Evolutionary conservation across 2,888 invertebrate species (phyloP).

Genomic region (Pharmacophagus antenor): DNA sequence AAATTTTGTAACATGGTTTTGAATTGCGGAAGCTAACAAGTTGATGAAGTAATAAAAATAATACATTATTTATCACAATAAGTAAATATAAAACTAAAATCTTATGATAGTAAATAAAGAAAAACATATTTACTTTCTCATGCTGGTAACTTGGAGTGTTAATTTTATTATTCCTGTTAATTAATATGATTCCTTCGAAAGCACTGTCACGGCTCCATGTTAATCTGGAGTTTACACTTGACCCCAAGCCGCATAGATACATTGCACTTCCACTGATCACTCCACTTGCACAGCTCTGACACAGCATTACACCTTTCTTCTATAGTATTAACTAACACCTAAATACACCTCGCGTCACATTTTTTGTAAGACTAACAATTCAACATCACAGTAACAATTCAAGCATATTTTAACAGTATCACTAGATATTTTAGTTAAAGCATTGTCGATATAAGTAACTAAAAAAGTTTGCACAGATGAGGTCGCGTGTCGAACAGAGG

Average conservation of each 20-base stretch:
- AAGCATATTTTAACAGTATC: conserved; percentile 63
- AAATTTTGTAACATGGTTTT: background rate
- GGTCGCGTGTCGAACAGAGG: conserved; percentile 56
- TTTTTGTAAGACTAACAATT: conserved; percentile 59
- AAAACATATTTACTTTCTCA: conserved; percentile 74
- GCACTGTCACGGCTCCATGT: conserved; percentile 58
- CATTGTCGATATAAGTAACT: conserved; percentile 77
- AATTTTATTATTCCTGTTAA: conserved; percentile 16
- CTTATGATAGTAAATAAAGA: conserved; percentile 57
- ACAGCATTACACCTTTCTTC: conserved; percentile 61
- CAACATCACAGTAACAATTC: conserved; percentile 66
- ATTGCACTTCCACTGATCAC: conserved; percentile 63
- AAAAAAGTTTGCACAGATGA: conserved; percentile 58
- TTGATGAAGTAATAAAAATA: conserved; percentile 11
- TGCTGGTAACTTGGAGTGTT: conserved; percentile 34
- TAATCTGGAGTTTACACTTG: conserved; percentile 49
- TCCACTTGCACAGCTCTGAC: conserved; percentile 60
- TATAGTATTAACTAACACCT: conserved; percentile 64
- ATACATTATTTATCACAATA: conserved; percentile 17
- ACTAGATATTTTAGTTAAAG: conserved; percentile 77
- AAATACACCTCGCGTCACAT: conserved; percentile 73
- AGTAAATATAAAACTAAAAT: conserved; percentile 50
- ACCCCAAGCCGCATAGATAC: conserved; percentile 35
- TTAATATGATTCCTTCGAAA: conserved; percentile 35
- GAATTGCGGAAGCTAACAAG: conserved; percentile 1